Percentiles rank a stretch among this genome's conserved stretches.
These are phyloP conservation scores for Drosophila recens DNA, from an alignment of 2,888 invertebrate genomes.

Conservation along the genomic window DNA sequence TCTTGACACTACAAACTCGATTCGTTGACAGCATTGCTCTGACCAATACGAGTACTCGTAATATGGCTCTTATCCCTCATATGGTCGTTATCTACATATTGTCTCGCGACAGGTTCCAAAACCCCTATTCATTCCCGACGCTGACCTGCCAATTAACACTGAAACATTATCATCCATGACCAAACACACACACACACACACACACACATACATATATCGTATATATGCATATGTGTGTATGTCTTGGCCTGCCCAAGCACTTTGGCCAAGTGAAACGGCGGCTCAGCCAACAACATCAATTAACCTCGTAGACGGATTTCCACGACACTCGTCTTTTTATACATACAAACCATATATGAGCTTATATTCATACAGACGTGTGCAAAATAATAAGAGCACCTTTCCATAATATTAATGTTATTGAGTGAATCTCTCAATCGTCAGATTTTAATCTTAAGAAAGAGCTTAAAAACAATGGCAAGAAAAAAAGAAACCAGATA, in stretches of 20 bases:
- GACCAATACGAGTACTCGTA: conserved; percentile 1
- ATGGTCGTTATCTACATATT: conserved; percentile 41
- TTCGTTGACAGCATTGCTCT: conserved; percentile 5
- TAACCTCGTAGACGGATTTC: conserved; percentile 54
- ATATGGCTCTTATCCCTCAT: conserved; percentile 4
- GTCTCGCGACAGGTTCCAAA: conserved; percentile 13
- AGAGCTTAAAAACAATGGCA: too few species aligned
- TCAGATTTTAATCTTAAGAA: too few species aligned
- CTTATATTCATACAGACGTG: neutral
- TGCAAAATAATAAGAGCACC: neutral
- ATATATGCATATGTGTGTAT: neutral
- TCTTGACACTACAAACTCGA: conserved; percentile 25
- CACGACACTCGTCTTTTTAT: conserved; percentile 26
- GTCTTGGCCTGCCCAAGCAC: conserved; percentile 42
- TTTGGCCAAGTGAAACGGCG: conserved; percentile 51
- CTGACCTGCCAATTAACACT: conserved; percentile 60
- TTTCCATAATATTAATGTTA: neutral
- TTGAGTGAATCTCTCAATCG: too few species aligned
- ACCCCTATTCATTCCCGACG: conserved; percentile 6
- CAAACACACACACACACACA: conserved; percentile 24
- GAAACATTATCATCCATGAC: conserved; percentile 51
- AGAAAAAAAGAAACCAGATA: too few species aligned
- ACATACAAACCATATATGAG: conserved; percentile 1
- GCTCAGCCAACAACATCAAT: conserved; percentile 65
- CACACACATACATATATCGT: conserved; percentile 5